Evolutionary conservation across 2,888 invertebrate genomes (phyloP), one percentile per base, ranked within the genome.

Genomic region (Ligdia adustata): DNA sequence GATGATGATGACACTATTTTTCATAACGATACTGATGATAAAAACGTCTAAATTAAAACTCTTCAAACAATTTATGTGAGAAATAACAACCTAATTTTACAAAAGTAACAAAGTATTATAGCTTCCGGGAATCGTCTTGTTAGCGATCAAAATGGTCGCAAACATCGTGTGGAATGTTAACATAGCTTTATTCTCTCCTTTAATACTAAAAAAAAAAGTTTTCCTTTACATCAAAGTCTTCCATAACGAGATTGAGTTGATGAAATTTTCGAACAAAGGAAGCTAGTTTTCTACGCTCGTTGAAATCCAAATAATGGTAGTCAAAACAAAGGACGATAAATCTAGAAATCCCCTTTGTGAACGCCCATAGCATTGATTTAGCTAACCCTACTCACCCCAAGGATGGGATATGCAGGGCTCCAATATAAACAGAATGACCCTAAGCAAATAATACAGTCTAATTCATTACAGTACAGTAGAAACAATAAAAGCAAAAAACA

Each of bases 401-500:
- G 56, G 69, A 71, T 64, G 70, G 70, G 63, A 72, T 69, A 78
- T 80, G 79, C 84, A 84, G 70, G 71, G 66, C 58, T 71, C 66
- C 64, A 75, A 75, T 77, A 72, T 64, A 84, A 86, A 87, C 81
- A 84, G 66, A 82, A 75, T 79, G 80, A 57, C 69, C 81, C 79
- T 76, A 77, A 78, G 70, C 78, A 82, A 82, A 82, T 79, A 81
- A 75, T 69, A 72, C 69, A 69, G 72, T 74, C 78, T 80, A 82
- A 83, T 83, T 85, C 82, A 82, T 82, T 78, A 81, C 77, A 72
- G 76, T 72, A 69, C 64, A 66, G 72, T 63, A 75, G 71, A 80
- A 82, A 84, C 80, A 86, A 84, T 83, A 81, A 82, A 82, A 79
- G 72, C 75, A 75, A 78, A 78, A 78, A 73, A 79, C 75, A 79